Evolutionary conservation across 2,113 vertebrate genomes (phyloP), one percentile per base, ranked within the genome.

Genomic region (Otus sunia): DNA sequence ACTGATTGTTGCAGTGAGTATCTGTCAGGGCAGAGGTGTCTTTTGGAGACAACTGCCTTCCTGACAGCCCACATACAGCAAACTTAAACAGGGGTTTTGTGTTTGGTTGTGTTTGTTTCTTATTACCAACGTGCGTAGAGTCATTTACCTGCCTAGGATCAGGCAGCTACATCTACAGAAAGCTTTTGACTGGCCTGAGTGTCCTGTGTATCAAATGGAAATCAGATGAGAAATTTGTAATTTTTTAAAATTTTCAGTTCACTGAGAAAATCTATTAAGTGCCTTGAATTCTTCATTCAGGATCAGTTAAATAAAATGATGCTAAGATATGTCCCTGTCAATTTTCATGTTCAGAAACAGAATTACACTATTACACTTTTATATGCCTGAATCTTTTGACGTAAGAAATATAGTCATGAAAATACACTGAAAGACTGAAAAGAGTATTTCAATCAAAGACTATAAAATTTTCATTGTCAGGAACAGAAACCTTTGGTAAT

Each of bases 381-480:
- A 56, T 90, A 45, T 73, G 20, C n/a, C 36, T 14, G 25, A 84
- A 27, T 79, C 25, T 19, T 53, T 84, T 59, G 45, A 27, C 75
- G 50, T 67, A 64, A 80, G 49, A 85, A 85, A 71, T 85, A 9
- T 4, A 77, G 58, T 58, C 3, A 69, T 63, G 79, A 94, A 89
- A 95, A 71, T 62, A 62, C 30, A 16, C 30, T 80, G 81, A 67
- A 90, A 78, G 74, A 64, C 58, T 94, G 63, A 72, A 94, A 92
- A 78, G 11, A 68, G 32, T 79, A 29, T 95, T 94, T 90, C 45
- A 68, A 0, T 76, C 62, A 80, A 86, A 86, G 58, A 27, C 34
- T 80, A 26, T 68, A 53, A 83, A 75, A 76, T 69, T 79, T 88
- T 77, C 9, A 52, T 82, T 49, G 52, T 53, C 56, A 52, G 41